phyloP scores from a whole-genome alignment of 2,797 vertebrate species.

The Microchirus variegatus region DNA sequence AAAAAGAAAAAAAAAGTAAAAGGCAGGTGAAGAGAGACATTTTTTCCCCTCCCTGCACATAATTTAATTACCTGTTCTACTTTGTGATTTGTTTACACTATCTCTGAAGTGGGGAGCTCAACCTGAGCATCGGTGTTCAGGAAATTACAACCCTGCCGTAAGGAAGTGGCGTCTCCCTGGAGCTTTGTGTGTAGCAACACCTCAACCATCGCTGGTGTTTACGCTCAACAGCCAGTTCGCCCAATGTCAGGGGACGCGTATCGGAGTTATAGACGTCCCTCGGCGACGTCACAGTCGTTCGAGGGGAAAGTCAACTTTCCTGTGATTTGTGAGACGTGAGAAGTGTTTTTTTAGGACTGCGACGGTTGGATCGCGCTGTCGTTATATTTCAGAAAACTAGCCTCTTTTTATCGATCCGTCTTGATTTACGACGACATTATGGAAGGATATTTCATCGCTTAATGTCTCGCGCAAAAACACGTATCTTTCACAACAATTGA shows the following conservation, averaged over 20 bases:
- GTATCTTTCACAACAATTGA: constrained; percentile 43
- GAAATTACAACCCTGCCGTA: constrained; percentile 14
- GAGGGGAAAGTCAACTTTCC: constrained; percentile 16
- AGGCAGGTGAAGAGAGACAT: constrained; percentile 45
- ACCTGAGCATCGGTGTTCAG: constrained; percentile 8
- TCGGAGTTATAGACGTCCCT: constrained; percentile 30
- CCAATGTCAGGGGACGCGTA: constrained; percentile 4
- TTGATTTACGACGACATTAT: constrained; percentile 55
- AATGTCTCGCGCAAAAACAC: constrained; percentile 55
- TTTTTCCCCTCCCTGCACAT: constrained; percentile 59
- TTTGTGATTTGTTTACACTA: constrained; percentile 69
- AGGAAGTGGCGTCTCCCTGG: constrained; percentile 25
- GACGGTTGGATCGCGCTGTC: constrained; percentile 33
- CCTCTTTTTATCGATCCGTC: constrained; percentile 34
- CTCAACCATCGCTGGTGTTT: constrained; percentile 49
- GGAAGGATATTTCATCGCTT: constrained; percentile 45
- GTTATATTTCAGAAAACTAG: constrained; percentile 47
- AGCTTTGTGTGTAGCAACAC: constrained; percentile 46
- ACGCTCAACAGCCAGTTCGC: constrained; percentile 17
- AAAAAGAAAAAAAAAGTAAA: constrained; percentile 52
- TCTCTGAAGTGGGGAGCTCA: constrained; percentile 37
- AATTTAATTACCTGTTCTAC: constrained; percentile 77
- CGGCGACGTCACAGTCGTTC: constrained; percentile 27
- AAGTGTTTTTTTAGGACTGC: constrained; percentile 29
- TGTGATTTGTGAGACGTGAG: constrained; percentile 38